phyloP scores from a whole-genome alignment of 2,888 invertebrate genomes.

The Ectemnius cavifrons region DNA sequence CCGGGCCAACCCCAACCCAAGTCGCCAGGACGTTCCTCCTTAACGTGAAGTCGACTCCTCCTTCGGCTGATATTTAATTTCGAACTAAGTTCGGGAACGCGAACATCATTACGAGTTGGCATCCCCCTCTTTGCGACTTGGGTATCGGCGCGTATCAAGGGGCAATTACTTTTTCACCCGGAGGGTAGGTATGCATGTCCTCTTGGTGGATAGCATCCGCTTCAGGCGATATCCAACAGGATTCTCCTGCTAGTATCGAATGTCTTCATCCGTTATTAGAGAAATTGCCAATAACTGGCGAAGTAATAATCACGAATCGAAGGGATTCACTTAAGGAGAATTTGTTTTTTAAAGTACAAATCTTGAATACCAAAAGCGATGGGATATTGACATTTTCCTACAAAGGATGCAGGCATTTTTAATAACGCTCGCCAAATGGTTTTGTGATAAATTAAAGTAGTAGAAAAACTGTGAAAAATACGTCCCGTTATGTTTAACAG shows the following conservation, averaged over 20 bases:
- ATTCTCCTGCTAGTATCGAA: neutral
- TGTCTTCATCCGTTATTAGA: constrained; percentile 23
- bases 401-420: too few species aligned
- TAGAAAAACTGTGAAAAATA: too few species aligned
- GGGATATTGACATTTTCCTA: too few species aligned
- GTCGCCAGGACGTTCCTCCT: constrained; percentile 7
- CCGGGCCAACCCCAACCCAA: constrained; percentile 25
- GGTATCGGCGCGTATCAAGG: constrained; percentile 66
- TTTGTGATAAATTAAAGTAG: too few species aligned
- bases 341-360: too few species aligned
- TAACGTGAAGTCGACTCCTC: constrained; percentile 13
- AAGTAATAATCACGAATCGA: too few species aligned
- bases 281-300: too few species aligned
- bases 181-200: constrained; percentile 43
- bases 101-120: constrained; percentile 61
- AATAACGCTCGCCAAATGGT: too few species aligned
- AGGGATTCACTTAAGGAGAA: too few species aligned
- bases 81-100: constrained; percentile 65
- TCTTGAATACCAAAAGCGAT: too few species aligned
- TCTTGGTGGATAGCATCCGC: constrained; percentile 15
- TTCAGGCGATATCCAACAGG: constrained; percentile 6
- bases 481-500: too few species aligned
- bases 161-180: constrained; percentile 65
- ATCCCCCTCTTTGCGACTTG: constrained; percentile 55
- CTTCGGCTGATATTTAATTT: constrained; percentile 71